Base-by-base conservation (phyloP, 2,113 vertebrate genomes). In the Malurus alboscapulatus region DNA sequence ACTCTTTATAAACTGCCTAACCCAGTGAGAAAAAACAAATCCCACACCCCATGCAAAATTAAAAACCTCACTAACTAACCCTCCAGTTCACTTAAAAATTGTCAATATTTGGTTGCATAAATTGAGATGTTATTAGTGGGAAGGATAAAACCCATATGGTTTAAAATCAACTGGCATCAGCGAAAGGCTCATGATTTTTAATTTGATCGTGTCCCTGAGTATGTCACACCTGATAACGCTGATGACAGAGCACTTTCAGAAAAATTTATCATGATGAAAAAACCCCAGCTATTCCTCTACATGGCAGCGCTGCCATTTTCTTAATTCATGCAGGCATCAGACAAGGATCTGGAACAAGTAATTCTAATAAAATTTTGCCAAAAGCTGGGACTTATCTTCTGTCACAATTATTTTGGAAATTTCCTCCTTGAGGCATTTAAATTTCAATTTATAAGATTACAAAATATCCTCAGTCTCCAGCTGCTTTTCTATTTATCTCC, bases 381-480 rank as follows among this genome's bases (percentile, higher is more conserved):
- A 94, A 96, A 96, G 88, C 92, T 40, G 66, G 45, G 61, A 87
- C 93, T 95, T 94, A 95, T 93, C 96, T 93, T 89, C 92, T 92
- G 91, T 93, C 93, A 93, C 87, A 87, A 96, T 96, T 94, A 94
- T 93, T 96, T 90, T 66, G 82, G 84, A 96, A 95, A 91, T 92
- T 95, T 95, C 89, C 83, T 95, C 92, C 97, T 94, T 81, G 65
- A 92, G 96, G 96, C 95, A 87, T 96, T 97, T 87, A 93, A 96
- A 96, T 95, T 96, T 96, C 93, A 96, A 96, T 95, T 89, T 94
- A 90, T 93, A 93, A 92, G 94, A 92, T 96, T 94, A 93, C 72
- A 32, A 95, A 95, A 95, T 90, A 91, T 87, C 93, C 94, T 82
- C 84, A 87, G 87, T 86, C 90, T 95, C 94, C 95, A 97, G 88